Conservation (phyloP, 2,888 invertebrate species). For the Sturmia bella region DNA sequence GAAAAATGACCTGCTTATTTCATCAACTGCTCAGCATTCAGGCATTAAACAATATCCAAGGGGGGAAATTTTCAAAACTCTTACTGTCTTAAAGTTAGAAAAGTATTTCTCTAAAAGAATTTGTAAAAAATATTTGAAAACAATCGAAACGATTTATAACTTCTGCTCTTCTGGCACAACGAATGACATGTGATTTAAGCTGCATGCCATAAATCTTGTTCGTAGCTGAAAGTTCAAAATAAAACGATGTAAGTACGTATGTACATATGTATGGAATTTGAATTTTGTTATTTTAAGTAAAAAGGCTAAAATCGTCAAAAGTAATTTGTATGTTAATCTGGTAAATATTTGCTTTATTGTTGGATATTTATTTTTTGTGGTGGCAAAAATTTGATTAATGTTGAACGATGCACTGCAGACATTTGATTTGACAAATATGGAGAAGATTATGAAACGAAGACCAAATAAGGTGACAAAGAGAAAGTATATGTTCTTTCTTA, state of each 20-base stretch:
- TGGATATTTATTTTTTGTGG: conserved; percentile 1
- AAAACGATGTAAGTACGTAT: conserved; percentile 2
- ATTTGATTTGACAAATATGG: conserved; percentile 19
- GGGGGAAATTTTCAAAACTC: conserved; percentile 17
- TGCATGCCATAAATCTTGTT: conserved; percentile 70
- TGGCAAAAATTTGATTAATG: conserved; percentile 42
- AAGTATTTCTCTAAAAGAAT: conserved; percentile 1
- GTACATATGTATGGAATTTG: conserved; percentile 50
- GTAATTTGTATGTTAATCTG: conserved; percentile 58
- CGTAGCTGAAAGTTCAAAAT: conserved; percentile 5
- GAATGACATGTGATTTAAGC: conserved; percentile 67
- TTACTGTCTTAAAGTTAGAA: conserved; percentile 41
- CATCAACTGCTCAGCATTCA: background rate
- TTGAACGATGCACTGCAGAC: background rate
- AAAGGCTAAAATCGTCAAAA: background rate
- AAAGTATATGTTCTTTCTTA: no score
- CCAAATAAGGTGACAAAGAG: no score
- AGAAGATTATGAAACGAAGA: background rate
- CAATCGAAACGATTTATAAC: conserved; percentile 64
- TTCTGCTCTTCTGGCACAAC: conserved; percentile 56
- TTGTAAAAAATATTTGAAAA: conserved; percentile 58
- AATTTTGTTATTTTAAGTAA: conserved; percentile 68
- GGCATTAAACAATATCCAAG: background rate
- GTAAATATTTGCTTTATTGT: conserved; percentile 39
- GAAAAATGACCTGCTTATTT: conserved; percentile 63